Base-by-base conservation (phyloP, 2,797 vertebrate species). In the Sebastes goodei region DNA sequence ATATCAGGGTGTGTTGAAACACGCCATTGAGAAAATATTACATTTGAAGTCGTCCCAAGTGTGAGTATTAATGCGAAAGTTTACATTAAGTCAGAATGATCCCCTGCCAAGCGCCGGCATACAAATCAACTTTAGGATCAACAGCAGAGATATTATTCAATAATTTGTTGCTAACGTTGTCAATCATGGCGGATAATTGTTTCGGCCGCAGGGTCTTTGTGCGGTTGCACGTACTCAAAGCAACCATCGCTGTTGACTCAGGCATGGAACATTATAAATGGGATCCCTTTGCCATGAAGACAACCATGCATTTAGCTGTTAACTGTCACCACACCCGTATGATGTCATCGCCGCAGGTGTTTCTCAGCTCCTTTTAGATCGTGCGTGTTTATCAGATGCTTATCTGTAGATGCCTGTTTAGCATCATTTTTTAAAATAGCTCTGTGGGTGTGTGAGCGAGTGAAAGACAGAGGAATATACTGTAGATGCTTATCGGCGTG, bases 401-500 rank as follows among this genome's bases (percentile, higher is more conserved):
- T 84, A 87, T 86, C 82, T 73, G 55, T 61, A 14, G 62, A 78
- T 70, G 74, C 71, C 78, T 79, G 83, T 52, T 86, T 86, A 78
- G 84, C 74, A 77, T 92, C 9, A 14, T 71, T 84, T 71, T 78
- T 56, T 53, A 2, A 70, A 83, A 81, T 77, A 62, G 8, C 70
- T 83, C 56, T 7, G 63, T 88, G 85, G 69, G 78, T 78, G 74
- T 80, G 76, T 85, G 27, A 84, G 73, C 7, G 29, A 52, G 64
- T 61, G 53, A 85, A 35, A 84, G 84, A 80, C 71, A 69, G 66
- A 77, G 83, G 71, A 73, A 78, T 79, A 15, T 38, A 71, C 65
- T 86, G 84, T 73, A 83, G 93, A 96, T 96, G 91, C 93, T 95
- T 96, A 96, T 96, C 96, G 87, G 52, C 33, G 35, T 38, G 38